Conservation (phyloP, 1,140 invertebrate species). For the Drosophila takahashii region DNA sequence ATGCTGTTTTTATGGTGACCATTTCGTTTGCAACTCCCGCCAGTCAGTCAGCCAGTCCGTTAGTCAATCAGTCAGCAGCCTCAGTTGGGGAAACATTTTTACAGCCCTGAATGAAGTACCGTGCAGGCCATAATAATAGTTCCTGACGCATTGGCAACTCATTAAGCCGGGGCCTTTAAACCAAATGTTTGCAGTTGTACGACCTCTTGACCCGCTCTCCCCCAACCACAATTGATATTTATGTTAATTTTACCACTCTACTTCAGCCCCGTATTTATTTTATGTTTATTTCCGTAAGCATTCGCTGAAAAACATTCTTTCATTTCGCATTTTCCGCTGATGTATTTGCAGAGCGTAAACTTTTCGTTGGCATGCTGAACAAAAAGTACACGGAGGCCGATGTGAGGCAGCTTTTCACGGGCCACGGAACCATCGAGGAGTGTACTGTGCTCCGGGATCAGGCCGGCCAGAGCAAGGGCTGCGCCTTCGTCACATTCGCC, state of each 20-base stretch:
- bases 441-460: slow-evolving; percentile 98
- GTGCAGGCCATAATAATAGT: slow-evolving; percentile 52
- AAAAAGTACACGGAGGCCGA: slow-evolving; percentile 98
- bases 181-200: slow-evolving; percentile 21
- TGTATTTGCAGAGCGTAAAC: slow-evolving; percentile 95
- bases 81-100: slow-evolving; percentile 49
- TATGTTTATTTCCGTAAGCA: slow-evolving; percentile 43
- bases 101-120: slow-evolving; percentile 49
- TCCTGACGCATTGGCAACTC: slow-evolving; percentile 53
- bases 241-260: slow-evolving; percentile 44
- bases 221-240: slow-evolving; percentile 54
- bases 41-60: slow-evolving; percentile 42
- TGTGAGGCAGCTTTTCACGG: slow-evolving; percentile 95
- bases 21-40: slow-evolving; percentile 39
- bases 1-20: slow-evolving; percentile 60
- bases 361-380: slow-evolving; percentile 99
- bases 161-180: slow-evolving; percentile 49
- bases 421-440: slow-evolving; percentile 98
- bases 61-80: slow-evolving; percentile 44
- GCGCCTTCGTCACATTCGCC: slow-evolving; percentile 99
- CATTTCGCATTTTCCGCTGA: slow-evolving; percentile 49
- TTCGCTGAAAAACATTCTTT: slow-evolving; percentile 26
- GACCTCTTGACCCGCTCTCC: slow-evolving; percentile 32
- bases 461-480: slow-evolving; percentile 97
- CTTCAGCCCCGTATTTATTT: slow-evolving; percentile 34